These are phyloP conservation scores for Drosophila bipectinata DNA, from an alignment of 1,140 invertebrate genomes.

Conservation along the genomic window DNA sequence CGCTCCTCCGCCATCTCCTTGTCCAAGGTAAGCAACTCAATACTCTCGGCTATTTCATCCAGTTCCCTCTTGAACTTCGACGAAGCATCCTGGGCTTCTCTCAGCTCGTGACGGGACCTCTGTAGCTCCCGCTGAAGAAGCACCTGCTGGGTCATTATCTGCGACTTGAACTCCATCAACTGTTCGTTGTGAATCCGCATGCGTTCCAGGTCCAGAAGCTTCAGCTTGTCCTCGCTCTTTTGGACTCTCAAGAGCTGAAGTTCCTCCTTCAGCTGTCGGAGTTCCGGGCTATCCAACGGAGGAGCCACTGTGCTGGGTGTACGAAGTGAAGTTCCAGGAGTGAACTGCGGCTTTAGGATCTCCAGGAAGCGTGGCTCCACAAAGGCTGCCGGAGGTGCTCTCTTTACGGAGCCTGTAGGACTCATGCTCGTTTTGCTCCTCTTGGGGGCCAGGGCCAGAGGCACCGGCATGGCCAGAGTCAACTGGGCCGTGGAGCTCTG, in stretches of 20 bases:
- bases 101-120: conserved; percentile 91
- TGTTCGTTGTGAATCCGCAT: conserved; percentile 93
- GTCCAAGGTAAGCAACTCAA: conserved; percentile 98
- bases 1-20: conserved; percentile 99
- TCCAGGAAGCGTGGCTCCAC: conserved; percentile 93
- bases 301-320: conserved; percentile 85
- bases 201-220: conserved; percentile 95
- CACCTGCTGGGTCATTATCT: conserved; percentile 96
- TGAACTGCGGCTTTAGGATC: conserved; percentile 94
- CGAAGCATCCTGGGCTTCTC: conserved; percentile 92
- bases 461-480: conserved; percentile 68
- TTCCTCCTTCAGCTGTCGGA: conserved; percentile 93
- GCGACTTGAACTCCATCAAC: conserved; percentile 95
- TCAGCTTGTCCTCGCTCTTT: conserved; percentile 93
- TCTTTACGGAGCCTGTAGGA: conserved; percentile 67
- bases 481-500: conserved; percentile 66
- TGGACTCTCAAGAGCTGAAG: conserved; percentile 94
- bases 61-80: conserved; percentile 94
- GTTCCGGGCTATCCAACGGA: conserved; percentile 87
- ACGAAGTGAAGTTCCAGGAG: conserved; percentile 90
- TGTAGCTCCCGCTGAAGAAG: conserved; percentile 95
- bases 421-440: conserved; percentile 80
- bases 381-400: conserved; percentile 58
- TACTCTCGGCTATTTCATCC: conserved; percentile 94
- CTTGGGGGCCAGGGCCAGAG: conserved; percentile 66